Evolutionary conservation across 2,797 vertebrate species (phyloP), one percentile per base, ranked within the genome.

Genomic region (Peromyscus attwateri): DNA sequence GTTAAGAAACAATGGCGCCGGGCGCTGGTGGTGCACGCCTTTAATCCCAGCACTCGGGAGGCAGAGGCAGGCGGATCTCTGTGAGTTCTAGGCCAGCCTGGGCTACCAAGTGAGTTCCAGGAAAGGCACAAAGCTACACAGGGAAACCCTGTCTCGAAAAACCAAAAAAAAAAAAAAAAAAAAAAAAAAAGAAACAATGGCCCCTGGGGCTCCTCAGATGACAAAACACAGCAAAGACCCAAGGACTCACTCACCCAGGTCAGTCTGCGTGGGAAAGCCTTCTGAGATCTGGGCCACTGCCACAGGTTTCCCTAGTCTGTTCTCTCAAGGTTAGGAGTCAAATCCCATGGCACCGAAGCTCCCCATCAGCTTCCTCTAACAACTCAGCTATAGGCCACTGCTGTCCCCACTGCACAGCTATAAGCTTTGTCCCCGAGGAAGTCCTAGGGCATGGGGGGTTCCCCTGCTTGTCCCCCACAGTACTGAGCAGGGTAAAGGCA

Each of bases 211-310:
- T 9, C 75, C 34, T 55, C 27, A 12, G 84, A 25, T 27, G 64
- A 37, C 11, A 40, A 77, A 43, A 66, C 64, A 81, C 1, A 1
- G 2, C 3, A 21, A 40, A 60, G 68, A 57, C 34, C 19, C 13
- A 27, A 34, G 29, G 82, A 21, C 23, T 27, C 29, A 21, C 23
- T 34, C 29, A 3, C 21, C 16, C 16, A 57, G 64, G 40, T 40
- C 52, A 70, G 43, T 2, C 12, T 1, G 0, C 21, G 34, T 1
- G 3, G 27, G n/a, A 57, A 21, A 11, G 8, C 9, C 79, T 29
- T 55, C 31, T 92, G 21, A 40, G 29, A 55, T 34, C 31, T 27
- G 57, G 73, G 85, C 31, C n/a, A 52, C 40, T 5, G 6, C 21
- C 80, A 21, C 29, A 68, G 34, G 25, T 57, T 16, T 31, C 55